phyloP scores from a whole-genome alignment of 92 coral and sea anemone species.

The Plumapathes pennacea region DNA sequence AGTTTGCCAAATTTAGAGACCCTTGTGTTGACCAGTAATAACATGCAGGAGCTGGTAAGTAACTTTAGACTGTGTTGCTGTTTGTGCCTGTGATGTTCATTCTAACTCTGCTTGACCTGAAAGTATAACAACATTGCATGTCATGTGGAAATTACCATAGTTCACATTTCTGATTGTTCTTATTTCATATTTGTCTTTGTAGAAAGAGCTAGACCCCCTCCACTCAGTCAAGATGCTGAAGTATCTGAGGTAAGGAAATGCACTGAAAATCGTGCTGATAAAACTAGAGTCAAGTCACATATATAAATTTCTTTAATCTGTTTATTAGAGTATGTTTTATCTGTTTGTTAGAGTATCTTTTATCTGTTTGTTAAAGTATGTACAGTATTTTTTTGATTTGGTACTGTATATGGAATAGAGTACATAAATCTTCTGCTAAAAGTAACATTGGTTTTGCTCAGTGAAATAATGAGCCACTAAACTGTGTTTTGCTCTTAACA shows the following conservation, averaged over 20 bases:
- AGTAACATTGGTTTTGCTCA: neutral
- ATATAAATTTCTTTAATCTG: too few relatives aligned
- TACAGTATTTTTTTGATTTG: neutral
- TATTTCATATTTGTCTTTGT: slow-evolving; percentile 2
- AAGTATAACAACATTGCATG: neutral
- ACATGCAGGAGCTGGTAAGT: slow-evolving; percentile 91
- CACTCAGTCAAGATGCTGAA: slow-evolving; percentile 62
- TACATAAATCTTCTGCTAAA: neutral
- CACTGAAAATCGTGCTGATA: too few relatives aligned
- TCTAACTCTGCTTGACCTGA: neutral
- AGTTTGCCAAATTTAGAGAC: slow-evolving; percentile 88
- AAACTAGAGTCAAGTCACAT: too few relatives aligned
- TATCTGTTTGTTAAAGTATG: too few relatives aligned
- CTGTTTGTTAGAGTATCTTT: too few relatives aligned
- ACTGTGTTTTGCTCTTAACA: slow-evolving; percentile 14
- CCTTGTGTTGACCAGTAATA: slow-evolving; percentile 83
- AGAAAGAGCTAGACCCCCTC: slow-evolving; percentile 92
- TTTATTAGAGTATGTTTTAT: too few relatives aligned
- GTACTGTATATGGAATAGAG: neutral
- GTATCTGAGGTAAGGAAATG: slow-evolving; percentile 71
- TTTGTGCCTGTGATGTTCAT: neutral
- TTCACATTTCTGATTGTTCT: too few relatives aligned
- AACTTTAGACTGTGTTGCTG: slow-evolving; percentile 1
- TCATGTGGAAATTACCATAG: too few relatives aligned
- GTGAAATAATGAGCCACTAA: neutral